Evolutionary conservation across 2,797 vertebrate species (phyloP).

Genomic region (Poecilia picta): DNA sequence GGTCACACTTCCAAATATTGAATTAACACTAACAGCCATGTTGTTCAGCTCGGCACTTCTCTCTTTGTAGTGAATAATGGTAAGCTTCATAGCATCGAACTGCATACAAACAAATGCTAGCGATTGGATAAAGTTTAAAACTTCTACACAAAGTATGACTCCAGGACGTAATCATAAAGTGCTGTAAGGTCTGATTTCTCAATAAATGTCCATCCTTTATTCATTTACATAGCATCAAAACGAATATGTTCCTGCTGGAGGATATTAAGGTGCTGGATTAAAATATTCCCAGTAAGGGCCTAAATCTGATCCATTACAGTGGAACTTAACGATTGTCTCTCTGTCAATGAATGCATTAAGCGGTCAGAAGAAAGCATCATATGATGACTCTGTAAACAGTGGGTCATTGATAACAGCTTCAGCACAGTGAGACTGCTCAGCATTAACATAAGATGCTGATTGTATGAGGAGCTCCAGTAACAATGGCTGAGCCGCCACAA

Average conservation of each 20-base stretch:
- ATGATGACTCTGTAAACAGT: slow-evolving; percentile 12
- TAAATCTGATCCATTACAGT: not conserved
- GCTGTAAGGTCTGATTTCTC: not conserved
- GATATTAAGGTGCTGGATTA: not conserved
- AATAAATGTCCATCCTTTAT: not conserved
- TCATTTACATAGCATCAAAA: not conserved
- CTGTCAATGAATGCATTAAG: not conserved
- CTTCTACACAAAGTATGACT: no score
- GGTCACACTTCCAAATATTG: no score
- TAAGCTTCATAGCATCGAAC: no score
- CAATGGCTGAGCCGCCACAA: slow-evolving; percentile 67
- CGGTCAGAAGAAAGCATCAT: slow-evolving; percentile 12
- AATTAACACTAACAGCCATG: no score
- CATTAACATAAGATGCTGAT: slow-evolving; percentile 48
- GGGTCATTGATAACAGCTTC: slow-evolving; percentile 26
- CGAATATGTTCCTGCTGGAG: not conserved
- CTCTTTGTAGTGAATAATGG: no score
- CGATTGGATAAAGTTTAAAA: no score
- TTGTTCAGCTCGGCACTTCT: no score
- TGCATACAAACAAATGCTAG: no score
- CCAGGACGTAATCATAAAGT: not conserved
- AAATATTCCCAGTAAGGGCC: not conserved
- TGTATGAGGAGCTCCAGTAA: slow-evolving; percentile 44
- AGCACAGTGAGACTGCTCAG: slow-evolving; percentile 36
- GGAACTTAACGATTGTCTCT: not conserved